Evolutionary conservation across 30 jellyfish, hydroid and myxozoan species (phyloP).

Genomic region (Hydra vulgaris): DNA sequence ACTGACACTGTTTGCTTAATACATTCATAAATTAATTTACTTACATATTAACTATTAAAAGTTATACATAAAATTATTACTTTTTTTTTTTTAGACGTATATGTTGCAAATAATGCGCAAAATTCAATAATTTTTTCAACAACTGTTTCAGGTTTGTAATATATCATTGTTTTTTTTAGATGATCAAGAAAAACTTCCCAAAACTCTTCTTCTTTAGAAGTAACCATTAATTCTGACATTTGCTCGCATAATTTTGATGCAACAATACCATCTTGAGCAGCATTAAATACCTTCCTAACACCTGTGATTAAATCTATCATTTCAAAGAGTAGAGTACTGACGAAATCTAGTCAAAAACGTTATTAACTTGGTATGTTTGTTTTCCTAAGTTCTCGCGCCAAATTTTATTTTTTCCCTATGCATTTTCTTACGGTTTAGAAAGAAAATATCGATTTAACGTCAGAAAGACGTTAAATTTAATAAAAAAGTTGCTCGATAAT

Average conservation of each 20-base stretch:
- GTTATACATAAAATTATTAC: no score
- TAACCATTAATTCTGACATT: background rate
- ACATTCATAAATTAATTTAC: no score
- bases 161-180: slow-evolving; percentile 59
- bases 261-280: slow-evolving; percentile 32
- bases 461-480: no score
- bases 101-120: slow-evolving; percentile 50
- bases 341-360: background rate
- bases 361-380: background rate
- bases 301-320: background rate
- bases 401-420: no score
- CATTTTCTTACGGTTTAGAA: no score
- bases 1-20: no score
- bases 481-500: no score
- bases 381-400: background rate
- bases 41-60: no score
- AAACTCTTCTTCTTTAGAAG: slow-evolving; percentile 25
- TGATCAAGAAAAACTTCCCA: slow-evolving; percentile 36
- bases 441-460: no score
- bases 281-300: slow-evolving; percentile 16
- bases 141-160: slow-evolving; percentile 56
- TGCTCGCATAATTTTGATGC: slow-evolving; percentile 17
- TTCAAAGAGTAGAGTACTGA: background rate
- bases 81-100: slow-evolving; percentile 3
- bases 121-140: slow-evolving; percentile 81